Evolutionary conservation across 2,888 invertebrate genomes (phyloP).

Genomic region (Acanthosepion lycidas): DNA sequence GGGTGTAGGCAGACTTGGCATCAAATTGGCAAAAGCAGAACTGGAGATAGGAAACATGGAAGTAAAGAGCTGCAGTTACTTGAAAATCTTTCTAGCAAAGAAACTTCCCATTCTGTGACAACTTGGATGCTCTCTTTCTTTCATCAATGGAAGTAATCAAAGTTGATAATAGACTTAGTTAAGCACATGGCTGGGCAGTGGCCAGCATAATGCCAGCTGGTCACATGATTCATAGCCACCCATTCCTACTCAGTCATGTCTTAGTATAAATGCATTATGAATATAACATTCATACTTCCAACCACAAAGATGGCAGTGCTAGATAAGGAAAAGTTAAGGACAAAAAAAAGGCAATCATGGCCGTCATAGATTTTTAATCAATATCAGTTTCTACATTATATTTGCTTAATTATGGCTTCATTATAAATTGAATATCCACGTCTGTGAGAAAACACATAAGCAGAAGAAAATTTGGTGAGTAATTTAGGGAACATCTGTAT

Average conservation of each 20-base stretch:
- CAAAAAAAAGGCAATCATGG: neutral
- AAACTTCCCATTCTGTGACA: conserved; percentile 12
- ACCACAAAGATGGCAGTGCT: neutral
- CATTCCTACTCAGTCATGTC: neutral
- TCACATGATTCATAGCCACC: neutral
- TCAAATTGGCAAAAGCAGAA: neutral
- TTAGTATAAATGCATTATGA: neutral
- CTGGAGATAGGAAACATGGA: neutral
- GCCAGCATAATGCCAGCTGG: neutral
- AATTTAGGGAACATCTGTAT: neutral
- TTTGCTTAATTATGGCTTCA: neutral
- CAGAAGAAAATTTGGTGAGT: neutral
- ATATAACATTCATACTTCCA: neutral
- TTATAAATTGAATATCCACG: neutral
- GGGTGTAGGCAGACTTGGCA: neutral
- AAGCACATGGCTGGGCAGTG: neutral
- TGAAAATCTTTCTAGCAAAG: neutral
- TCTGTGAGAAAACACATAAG: neutral
- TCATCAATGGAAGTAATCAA: neutral
- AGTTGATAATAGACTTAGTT: conserved; percentile 22
- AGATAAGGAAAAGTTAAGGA: neutral
- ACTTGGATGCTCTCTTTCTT: neutral
- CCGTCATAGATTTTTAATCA: neutral
- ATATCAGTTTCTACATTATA: neutral
- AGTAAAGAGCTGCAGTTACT: neutral